These are phyloP conservation scores for Sebastes aleutianus DNA, from an alignment of 2,797 vertebrate genomes.

Conservation along the genomic window DNA sequence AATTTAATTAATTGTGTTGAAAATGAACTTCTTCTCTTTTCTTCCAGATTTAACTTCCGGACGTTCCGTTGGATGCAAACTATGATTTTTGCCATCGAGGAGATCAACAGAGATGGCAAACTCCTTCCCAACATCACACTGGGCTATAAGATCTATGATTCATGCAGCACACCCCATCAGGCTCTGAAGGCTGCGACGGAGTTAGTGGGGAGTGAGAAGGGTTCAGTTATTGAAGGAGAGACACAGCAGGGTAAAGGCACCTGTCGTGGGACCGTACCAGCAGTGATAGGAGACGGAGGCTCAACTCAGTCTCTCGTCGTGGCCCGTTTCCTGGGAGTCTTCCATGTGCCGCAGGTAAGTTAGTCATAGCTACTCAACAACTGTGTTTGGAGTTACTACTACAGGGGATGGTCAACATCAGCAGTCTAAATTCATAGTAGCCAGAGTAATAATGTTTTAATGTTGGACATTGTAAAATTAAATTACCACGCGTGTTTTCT, in stretches of 20 bases:
- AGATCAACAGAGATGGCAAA: conserved; percentile 78
- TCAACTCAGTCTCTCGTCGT: conserved; percentile 84
- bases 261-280: conserved; percentile 71
- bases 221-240: not conserved
- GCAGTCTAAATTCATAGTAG: not conserved
- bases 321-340: conserved; percentile 81
- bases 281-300: conserved; percentile 84
- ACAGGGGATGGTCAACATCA: not conserved
- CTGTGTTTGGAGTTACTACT: not conserved
- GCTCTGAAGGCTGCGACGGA: conserved; percentile 79
- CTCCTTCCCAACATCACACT: conserved; percentile 81
- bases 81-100: conserved; percentile 85
- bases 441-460: not conserved
- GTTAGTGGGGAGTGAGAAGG: conserved; percentile 66
- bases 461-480: not conserved
- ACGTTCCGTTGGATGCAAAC: conserved; percentile 88
- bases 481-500: not conserved
- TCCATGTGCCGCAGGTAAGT: conserved; percentile 81
- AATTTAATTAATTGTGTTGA: not conserved
- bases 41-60: conserved; percentile 81
- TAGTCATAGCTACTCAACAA: not conserved
- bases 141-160: conserved; percentile 85
- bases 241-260: not conserved
- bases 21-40: not conserved
- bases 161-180: conserved; percentile 81